Evolutionary conservation across 2,888 invertebrate genomes (phyloP), one percentile per base, ranked within the genome.

Genomic region (Acanthosepion esculentum): DNA sequence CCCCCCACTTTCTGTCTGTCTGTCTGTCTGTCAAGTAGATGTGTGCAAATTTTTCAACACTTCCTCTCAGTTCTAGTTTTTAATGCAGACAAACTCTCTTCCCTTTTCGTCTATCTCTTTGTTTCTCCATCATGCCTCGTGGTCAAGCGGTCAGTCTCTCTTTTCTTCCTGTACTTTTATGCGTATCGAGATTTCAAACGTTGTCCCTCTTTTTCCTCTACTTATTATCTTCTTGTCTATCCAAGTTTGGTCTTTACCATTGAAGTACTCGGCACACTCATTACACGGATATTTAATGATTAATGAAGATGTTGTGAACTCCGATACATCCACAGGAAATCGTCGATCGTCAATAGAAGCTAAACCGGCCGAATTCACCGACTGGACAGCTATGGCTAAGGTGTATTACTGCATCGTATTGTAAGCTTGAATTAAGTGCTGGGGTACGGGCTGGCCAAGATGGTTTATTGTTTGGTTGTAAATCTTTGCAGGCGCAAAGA

Each of bases 201-300:
- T 41, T 41, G 41, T 41, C n/a, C 33, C 12, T 78, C 4, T 0
- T 18, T n/a, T 12, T 5, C 4, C n/a, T 12, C n/a, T n/a, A 15
- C 33, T 78, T 12, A 18, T 33, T 33, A 15, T 64, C 29, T 5
- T 33, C 33, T 1, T 23, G 4, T 12, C 6, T 33, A n/a, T 78
- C 78, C 18, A 15, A 59, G 23, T 20, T 23, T 23, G 4, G 4
- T 59, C 20, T 50, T 23, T 59, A 12, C 4, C 0, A n/a, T 29
- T n/a, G 29, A 78, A 78, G n/a, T 8, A 12, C n/a, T 12, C n/a
- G n/a, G 5, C 78, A 15, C 33, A 15, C 18, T 78, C n/a, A n/a
- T 78, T 78, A n/a, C 78, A 78, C n/a, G n/a, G 78, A 33, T 78
- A 78, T 78, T 78, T 78, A 78, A 78, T 78, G 78, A 78, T 78